Percentiles rank a stretch among this genome's conserved stretches.
Evolutionary conservation across 2,888 invertebrate genomes (phyloP).

Genomic region (Sesamia inferens): DNA sequence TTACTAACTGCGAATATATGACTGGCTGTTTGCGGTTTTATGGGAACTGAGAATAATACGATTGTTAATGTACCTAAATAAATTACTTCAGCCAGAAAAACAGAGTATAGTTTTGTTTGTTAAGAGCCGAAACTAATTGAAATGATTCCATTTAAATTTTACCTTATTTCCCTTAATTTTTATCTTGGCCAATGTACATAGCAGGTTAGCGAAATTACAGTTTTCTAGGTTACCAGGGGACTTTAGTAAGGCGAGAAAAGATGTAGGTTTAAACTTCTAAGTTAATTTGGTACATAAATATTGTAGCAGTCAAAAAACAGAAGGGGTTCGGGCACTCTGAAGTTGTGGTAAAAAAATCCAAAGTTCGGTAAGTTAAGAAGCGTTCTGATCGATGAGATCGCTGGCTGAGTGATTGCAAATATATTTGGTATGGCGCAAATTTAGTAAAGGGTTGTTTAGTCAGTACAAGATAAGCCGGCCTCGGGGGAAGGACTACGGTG

Average conservation of each 20-base stretch:
- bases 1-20: conserved; percentile 17
- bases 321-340: conserved; percentile 20
- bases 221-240: conserved; percentile 51
- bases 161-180: conserved; percentile 40
- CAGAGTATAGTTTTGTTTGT: conserved; percentile 22
- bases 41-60: background rate
- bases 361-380: conserved; percentile 26
- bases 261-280: conserved; percentile 39
- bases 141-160: conserved; percentile 50
- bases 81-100: conserved; percentile 26
- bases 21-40: conserved; percentile 23
- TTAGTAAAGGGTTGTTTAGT: conserved; percentile 9
- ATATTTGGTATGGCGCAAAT: conserved; percentile 29
- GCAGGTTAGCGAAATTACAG: conserved; percentile 48
- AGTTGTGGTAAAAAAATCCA: conserved; percentile 16
- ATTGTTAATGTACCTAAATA: conserved; percentile 10
- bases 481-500: background rate
- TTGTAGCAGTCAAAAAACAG: conserved; percentile 34
- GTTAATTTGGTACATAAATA: conserved; percentile 55
- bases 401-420: conserved; percentile 20
- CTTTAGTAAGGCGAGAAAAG: conserved; percentile 29
- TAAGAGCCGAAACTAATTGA: conserved; percentile 41
- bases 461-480: conserved; percentile 2
- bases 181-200: conserved; percentile 28
- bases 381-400: conserved; percentile 33